Percentiles rank a stretch among this genome's conserved stretches.
phyloP scores from a whole-genome alignment of 2,888 invertebrate species.

The Laspeyria flexula region DNA sequence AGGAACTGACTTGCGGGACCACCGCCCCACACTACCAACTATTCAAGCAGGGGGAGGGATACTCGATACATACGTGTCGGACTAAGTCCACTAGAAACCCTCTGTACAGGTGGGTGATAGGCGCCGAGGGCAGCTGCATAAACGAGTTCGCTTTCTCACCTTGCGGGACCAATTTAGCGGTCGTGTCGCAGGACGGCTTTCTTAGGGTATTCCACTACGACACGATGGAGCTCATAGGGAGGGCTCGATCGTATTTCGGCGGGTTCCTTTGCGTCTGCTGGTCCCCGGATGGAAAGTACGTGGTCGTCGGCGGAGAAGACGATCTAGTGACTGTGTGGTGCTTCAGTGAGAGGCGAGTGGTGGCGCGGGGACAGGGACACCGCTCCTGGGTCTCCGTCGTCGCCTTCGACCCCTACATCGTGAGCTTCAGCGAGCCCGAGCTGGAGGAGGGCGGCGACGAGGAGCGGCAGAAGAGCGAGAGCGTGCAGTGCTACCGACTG shows the following conservation, averaged over 20 bases:
- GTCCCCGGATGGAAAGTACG: slow-evolving; percentile 98
- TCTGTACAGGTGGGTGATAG: slow-evolving; percentile 92
- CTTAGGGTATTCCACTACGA: slow-evolving; percentile 98
- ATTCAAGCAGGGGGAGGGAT: slow-evolving; percentile 97
- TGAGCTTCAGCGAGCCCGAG: slow-evolving; percentile 88
- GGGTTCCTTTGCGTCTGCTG: slow-evolving; percentile 99
- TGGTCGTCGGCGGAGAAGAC: slow-evolving; percentile 99
- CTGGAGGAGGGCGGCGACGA: slow-evolving; percentile 86
- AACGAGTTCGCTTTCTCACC: slow-evolving; percentile 99
- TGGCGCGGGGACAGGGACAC: slow-evolving; percentile 99
- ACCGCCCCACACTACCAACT: slow-evolving; percentile 97
- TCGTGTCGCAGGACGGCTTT: slow-evolving; percentile 98
- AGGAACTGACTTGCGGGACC: slow-evolving; percentile 96
- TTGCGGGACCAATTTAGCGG: slow-evolving; percentile 95
- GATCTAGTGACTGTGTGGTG: slow-evolving; percentile 99
- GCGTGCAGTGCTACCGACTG: slow-evolving; percentile 91
- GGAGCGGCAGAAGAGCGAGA: slow-evolving; percentile 58
- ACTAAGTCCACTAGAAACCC: slow-evolving; percentile 98
- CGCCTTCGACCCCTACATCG: slow-evolving; percentile 95
- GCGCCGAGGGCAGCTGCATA: slow-evolving; percentile 92
- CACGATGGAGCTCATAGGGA: slow-evolving; percentile 97
- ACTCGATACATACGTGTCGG: slow-evolving; percentile 97
- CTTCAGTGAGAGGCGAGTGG: slow-evolving; percentile 95
- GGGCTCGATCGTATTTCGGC: slow-evolving; percentile 98
- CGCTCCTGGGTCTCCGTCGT: slow-evolving; percentile 99